These are phyloP conservation scores for Picus viridis DNA, from an alignment of 2,797 vertebrate genomes.

Conservation along the genomic window DNA sequence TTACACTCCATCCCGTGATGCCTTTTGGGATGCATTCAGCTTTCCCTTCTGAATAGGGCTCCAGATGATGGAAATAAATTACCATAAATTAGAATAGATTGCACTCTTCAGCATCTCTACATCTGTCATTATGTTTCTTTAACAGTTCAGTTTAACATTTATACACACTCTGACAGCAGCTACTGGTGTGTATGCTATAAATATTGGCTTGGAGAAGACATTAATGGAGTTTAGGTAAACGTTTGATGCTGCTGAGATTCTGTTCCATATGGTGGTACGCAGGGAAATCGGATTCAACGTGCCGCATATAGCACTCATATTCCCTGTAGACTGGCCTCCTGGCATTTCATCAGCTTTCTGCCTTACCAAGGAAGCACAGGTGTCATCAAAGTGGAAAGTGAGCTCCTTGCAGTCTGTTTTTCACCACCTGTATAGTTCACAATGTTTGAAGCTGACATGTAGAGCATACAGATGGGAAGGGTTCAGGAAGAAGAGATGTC, in stretches of 20 bases:
- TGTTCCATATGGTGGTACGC: constrained; percentile 47
- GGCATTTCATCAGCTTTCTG: neutral
- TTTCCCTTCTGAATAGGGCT: constrained; percentile 70
- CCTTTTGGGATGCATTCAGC: constrained; percentile 68
- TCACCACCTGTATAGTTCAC: neutral
- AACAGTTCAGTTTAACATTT: constrained; percentile 76
- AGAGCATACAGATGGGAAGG: neutral
- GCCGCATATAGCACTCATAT: neutral
- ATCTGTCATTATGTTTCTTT: constrained; percentile 76
- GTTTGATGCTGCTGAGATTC: constrained; percentile 67
- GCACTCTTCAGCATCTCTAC: constrained; percentile 75
- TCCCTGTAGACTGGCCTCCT: neutral
- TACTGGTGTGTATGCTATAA: constrained; percentile 74
- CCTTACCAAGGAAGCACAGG: neutral
- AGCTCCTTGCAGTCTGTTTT: neutral
- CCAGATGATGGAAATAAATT: constrained; percentile 76
- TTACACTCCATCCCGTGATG: constrained; percentile 56
- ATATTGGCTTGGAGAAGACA: constrained; percentile 75
- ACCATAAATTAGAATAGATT: constrained; percentile 77
- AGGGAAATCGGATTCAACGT: neutral
- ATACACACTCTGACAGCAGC: constrained; percentile 74
- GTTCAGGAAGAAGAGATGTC: neutral
- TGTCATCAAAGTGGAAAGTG: neutral
- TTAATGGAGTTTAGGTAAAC: constrained; percentile 74
- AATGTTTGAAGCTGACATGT: neutral